phyloP scores from a whole-genome alignment of 2,888 invertebrate species.

The Drosophila koepferae region DNA sequence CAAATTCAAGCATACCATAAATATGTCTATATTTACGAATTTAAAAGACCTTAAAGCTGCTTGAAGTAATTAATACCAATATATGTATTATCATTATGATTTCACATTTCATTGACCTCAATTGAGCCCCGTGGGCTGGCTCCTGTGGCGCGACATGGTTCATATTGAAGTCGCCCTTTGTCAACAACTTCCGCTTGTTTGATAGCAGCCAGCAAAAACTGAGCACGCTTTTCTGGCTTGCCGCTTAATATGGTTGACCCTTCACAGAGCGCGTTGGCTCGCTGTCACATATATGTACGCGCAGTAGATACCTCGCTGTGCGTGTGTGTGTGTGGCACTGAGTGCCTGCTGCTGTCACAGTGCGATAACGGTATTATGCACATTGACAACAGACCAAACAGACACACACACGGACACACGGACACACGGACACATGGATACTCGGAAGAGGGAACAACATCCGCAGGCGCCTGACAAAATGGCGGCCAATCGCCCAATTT shows the following conservation, averaged over 20 bases:
- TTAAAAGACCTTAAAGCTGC: background rate
- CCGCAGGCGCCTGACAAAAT: slow-evolving; percentile 18
- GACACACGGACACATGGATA: background rate
- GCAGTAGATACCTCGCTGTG: slow-evolving; percentile 7
- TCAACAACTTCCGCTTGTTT: slow-evolving; percentile 30
- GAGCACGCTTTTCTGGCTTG: slow-evolving; percentile 44
- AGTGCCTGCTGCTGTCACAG: slow-evolving; percentile 62
- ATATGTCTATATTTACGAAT: background rate
- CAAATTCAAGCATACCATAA: background rate
- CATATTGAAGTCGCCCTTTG: slow-evolving; percentile 8
- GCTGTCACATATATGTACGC: slow-evolving; percentile 13
- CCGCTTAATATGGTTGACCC: slow-evolving; percentile 59
- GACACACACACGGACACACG: slow-evolving; percentile 11
- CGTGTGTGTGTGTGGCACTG: slow-evolving; percentile 24
- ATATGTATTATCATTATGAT: slow-evolving; percentile 5
- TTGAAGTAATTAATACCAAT: slow-evolving; percentile 4
- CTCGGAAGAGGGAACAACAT: background rate
- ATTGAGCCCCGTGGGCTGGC: background rate
- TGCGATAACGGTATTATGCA: slow-evolving; percentile 76
- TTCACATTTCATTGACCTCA: slow-evolving; percentile 15
- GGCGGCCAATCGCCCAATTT: slow-evolving; percentile 56
- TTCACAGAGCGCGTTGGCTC: slow-evolving; percentile 9
- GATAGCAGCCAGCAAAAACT: slow-evolving; percentile 18
- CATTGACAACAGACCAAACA: slow-evolving; percentile 65
- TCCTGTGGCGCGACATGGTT: slow-evolving; percentile 10